Evolutionary conservation across 23 tunicate genomes (phyloP), one percentile per base, ranked within the genome.

Genomic region (Trididemnum miniatum): DNA sequence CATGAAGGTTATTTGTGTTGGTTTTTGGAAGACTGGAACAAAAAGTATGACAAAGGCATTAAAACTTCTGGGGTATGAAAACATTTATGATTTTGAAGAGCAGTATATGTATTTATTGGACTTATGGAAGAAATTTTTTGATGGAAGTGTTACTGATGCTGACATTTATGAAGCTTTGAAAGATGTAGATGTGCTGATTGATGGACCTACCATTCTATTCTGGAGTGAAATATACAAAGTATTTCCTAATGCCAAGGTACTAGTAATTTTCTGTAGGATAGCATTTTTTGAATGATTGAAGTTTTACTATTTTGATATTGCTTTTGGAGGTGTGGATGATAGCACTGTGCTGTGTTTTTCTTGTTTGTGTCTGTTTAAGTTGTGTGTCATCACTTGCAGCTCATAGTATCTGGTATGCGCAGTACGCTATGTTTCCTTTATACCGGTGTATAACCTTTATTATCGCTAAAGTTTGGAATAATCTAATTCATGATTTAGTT

Each of bases 21-120:
- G 97, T 38, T 82, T 81, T 59, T 90, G 96, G 96, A 90, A 90
- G 81, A 91, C 97, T 76, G 97, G 97, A 1, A 91, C 97, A 5
- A 91, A 91, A 40, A 91, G 97, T 64, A 31, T 91, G 78, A 54
- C 97, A 0, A 37, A 76, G 59, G 90, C 90, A 5, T 63, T 91
- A 12, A 74, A 59, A 1, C 28, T 59, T 25, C 80, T 91, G 30
- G 97, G 97, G 35, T 91, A 91, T 83, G 78, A 65, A 35, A 69
- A 57, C 27, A 89, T 91, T 20, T 85, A 85, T 82, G 97, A 91
- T 76, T 91, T 81, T 75, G 97, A 81, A 32, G 97, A 91, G 59
- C 97, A 91, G 51, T 59, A 59, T 35, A 34, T 86, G n/a, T 35
- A 60, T 4, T 52, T 85, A 28, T 9, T 23, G n/a, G 20, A 51